phyloP scores from a whole-genome alignment of 2,888 invertebrate species.

The Ectemnius continuus region DNA sequence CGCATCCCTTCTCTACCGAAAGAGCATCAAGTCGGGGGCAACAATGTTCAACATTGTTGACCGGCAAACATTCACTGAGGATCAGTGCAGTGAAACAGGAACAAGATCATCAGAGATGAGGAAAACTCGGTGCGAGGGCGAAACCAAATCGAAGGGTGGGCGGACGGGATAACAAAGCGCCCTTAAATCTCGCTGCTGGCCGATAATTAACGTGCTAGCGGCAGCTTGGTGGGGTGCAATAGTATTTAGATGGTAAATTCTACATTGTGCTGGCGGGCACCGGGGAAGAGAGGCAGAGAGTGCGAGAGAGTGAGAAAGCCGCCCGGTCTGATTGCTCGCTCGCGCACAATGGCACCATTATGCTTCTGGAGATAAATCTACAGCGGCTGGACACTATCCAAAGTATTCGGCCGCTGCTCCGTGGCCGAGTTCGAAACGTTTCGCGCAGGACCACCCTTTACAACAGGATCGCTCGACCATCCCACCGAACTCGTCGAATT shows the following conservation, averaged over 20 bases:
- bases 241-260: no score
- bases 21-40: no score
- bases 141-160: background rate
- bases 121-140: no score
- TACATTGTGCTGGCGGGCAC: no score
- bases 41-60: no score
- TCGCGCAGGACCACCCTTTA: background rate
- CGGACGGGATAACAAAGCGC: background rate
- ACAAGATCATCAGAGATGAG: no score
- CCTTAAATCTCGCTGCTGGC: background rate
- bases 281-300: no score
- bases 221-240: no score
- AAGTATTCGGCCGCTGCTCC: conserved; percentile 28
- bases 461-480: background rate
- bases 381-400: conserved; percentile 29
- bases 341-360: conserved; percentile 20
- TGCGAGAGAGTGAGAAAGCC: no score
- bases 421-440: conserved; percentile 8
- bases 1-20: no score
- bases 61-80: no score
- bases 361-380: conserved; percentile 28
- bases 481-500: conserved; percentile 1
- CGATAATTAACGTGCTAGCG: background rate
- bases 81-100: no score
- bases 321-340: background rate